Percentiles rank a stretch among this genome's conserved stretches.
These are phyloP conservation scores for Pelvicachromis taeniatus DNA, from an alignment of 2,113 vertebrate genomes.

Conservation along the genomic window DNA sequence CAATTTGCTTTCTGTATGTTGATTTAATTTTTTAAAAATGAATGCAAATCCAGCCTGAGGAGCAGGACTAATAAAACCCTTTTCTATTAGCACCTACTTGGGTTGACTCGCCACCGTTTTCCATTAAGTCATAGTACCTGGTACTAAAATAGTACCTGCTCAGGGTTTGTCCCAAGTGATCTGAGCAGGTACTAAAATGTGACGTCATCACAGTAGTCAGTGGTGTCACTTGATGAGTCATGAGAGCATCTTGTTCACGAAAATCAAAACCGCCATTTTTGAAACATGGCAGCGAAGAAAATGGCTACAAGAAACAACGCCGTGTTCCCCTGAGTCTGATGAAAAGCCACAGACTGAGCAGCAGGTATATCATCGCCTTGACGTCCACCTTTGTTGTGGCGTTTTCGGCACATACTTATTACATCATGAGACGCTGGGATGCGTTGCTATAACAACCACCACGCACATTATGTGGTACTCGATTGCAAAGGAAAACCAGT, in stretches of 20 bases:
- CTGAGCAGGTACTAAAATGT: neutral
- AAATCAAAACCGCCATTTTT: neutral
- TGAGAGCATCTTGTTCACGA: neutral
- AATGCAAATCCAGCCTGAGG: neutral
- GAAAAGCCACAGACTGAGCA: neutral
- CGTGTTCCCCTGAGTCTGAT: neutral
- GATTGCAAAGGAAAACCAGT: neutral
- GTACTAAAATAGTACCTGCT: too few species aligned
- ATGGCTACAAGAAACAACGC: neutral
- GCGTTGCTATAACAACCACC: neutral
- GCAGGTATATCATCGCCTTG: neutral
- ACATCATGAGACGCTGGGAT: neutral
- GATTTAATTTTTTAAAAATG: neutral
- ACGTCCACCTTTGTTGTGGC: neutral
- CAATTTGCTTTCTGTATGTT: neutral
- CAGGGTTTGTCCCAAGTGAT: too few species aligned
- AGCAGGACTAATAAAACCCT: neutral
- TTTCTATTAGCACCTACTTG: too few species aligned
- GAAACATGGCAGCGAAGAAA: neutral
- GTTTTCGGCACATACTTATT: neutral
- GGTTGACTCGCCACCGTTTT: too few species aligned
- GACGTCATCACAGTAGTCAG: neutral
- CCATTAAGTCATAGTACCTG: too few species aligned
- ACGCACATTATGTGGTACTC: neutral
- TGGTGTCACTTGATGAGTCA: neutral